Evolutionary conservation across 2,113 vertebrate genomes (phyloP).

Genomic region (Ophiodon elongatus): DNA sequence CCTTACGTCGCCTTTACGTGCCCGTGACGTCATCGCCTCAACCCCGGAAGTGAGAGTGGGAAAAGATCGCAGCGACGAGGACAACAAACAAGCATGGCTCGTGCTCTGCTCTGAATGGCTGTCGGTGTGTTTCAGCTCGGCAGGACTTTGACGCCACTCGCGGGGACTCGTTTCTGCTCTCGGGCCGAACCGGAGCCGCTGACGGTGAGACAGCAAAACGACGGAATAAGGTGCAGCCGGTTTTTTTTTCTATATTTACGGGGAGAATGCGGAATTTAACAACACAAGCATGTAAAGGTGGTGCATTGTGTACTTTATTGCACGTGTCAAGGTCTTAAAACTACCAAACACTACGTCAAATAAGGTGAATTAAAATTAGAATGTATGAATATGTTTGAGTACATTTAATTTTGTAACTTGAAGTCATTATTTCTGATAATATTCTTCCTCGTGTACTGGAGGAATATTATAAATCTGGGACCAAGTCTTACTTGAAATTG

Average conservation of each 20-base stretch:
- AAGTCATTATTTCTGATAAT: no score
- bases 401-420: no score
- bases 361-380: no score
- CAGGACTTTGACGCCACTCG: background rate
- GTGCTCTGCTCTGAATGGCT: background rate
- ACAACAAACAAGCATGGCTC: conserved; percentile 59
- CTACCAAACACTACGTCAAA: no score
- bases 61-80: background rate
- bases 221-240: conserved; percentile 74
- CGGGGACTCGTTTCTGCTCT: conserved; percentile 49
- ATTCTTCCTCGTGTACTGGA: no score
- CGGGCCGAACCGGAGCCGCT: conserved; percentile 65
- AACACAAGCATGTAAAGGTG: no score
- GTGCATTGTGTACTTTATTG: rapidly evolving
- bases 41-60: conserved; percentile 40
- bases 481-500: no score
- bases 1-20: no score
- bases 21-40: no score
- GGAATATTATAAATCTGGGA: no score
- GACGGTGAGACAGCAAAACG: conserved; percentile 69
- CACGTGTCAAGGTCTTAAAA: rapidly evolving
- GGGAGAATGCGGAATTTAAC: background rate
- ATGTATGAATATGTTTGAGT: no score
- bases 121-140: conserved; percentile 29
- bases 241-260: background rate